phyloP scores from a whole-genome alignment of 2,797 vertebrate genomes.

The Diglossa cyanea region DNA sequence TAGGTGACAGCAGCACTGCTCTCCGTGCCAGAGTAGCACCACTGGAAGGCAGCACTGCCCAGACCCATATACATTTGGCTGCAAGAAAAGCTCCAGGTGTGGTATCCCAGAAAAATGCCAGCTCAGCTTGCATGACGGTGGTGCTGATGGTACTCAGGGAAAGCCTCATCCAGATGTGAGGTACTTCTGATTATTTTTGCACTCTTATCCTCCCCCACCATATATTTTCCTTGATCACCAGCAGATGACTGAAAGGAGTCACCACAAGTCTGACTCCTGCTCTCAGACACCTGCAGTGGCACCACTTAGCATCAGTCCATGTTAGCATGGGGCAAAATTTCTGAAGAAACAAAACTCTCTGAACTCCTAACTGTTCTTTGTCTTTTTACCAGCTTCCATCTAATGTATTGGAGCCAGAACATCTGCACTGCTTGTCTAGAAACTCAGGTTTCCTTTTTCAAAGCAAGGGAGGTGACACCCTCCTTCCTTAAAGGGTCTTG shows the following conservation, averaged over 20 bases:
- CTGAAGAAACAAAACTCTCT: background rate
- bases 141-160: background rate
- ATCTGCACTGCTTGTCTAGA: background rate
- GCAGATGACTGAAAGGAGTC: background rate
- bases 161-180: background rate
- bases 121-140: background rate
- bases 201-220: accelerated
- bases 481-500: background rate
- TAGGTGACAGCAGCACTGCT: background rate
- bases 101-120: background rate
- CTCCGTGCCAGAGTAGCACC: background rate
- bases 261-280: background rate
- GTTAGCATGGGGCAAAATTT: background rate
- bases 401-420: background rate
- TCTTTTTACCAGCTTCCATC: background rate
- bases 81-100: background rate
- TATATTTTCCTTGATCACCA: background rate
- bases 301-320: background rate
- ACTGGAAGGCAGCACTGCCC: background rate
- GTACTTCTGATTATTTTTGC: background rate
- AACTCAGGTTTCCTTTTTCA: background rate
- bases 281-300: background rate
- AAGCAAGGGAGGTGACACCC: background rate
- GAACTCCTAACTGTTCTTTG: background rate
- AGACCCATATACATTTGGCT: background rate